A percentile compares a stretch with the other conserved stretches of the same genome.
Conservation (phyloP, 2,797 vertebrate species). For the Lates japonicus region DNA sequence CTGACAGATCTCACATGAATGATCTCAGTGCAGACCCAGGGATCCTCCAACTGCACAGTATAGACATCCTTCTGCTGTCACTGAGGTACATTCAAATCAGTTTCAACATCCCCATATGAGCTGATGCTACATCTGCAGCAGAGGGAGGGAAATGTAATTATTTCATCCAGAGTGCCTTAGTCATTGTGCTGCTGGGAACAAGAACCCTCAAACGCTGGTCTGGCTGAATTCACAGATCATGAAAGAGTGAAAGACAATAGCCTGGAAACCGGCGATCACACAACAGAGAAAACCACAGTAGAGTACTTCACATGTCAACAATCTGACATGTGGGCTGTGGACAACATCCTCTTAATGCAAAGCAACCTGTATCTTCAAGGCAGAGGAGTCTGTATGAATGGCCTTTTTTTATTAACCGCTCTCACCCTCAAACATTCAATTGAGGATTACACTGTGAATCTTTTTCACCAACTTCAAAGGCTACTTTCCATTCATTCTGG, state of each 20-base stretch:
- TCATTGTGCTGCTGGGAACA: constrained; percentile 20
- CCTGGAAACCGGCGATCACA: constrained; percentile 13
- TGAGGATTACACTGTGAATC: constrained; percentile 57
- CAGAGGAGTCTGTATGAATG: constrained; percentile 35
- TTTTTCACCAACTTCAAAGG: constrained; percentile 66
- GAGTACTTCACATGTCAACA: constrained; percentile 57
- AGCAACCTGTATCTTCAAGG: constrained; percentile 38
- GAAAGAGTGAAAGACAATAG: constrained; percentile 40
- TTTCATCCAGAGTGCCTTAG: constrained; percentile 27
- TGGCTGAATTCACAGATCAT: constrained; percentile 30
- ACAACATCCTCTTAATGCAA: constrained; percentile 43
- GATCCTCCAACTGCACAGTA: neutral
- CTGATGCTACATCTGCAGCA: constrained; percentile 14
- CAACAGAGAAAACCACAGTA: constrained; percentile 16
- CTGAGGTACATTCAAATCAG: neutral
- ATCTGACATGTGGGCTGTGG: constrained; percentile 35
- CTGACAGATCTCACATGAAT: constrained; percentile 32
- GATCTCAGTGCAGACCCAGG: constrained; percentile 12
- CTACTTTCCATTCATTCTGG: constrained; percentile 47
- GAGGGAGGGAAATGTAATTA: constrained; percentile 30
- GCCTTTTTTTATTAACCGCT: constrained; percentile 51
- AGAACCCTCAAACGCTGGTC: constrained; percentile 41
- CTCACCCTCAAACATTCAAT: constrained; percentile 48
- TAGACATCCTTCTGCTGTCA: neutral
- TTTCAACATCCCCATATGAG: constrained; percentile 3